Percentiles rank a stretch among this genome's conserved stretches.
Evolutionary conservation across 1,140 invertebrate genomes (phyloP).

Genomic region (Drosophila arawakana): DNA sequence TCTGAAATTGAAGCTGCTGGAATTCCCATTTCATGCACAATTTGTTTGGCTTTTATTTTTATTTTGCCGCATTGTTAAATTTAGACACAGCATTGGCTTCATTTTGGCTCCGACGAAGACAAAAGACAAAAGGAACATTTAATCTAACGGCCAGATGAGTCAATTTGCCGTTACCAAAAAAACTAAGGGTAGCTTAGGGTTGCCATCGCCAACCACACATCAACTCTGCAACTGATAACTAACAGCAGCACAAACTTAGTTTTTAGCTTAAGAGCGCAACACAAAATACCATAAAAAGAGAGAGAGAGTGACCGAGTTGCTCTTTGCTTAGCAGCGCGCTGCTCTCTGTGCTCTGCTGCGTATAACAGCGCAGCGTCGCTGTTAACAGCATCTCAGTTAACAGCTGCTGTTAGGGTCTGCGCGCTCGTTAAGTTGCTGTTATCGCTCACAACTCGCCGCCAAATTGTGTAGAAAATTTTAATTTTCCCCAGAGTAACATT

Average conservation of each 20-base stretch:
- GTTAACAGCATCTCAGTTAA: conserved; percentile 21
- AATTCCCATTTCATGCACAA: conserved; percentile 74
- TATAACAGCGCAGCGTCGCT: conserved; percentile 4
- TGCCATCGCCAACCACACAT: background rate
- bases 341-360: background rate
- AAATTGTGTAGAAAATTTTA: conserved; percentile 79
- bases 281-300: background rate
- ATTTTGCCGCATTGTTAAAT: conserved; percentile 77
- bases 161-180: conserved; percentile 45
- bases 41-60: conserved; percentile 80
- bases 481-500: conserved; percentile 70
- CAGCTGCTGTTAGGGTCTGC: conserved; percentile 34
- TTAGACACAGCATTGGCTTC: conserved; percentile 45
- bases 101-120: conserved; percentile 25
- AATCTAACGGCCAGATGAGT: conserved; percentile 61
- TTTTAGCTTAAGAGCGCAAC: background rate
- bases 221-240: background rate
- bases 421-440: conserved; percentile 13
- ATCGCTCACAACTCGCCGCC: conserved; percentile 16
- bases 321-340: background rate
- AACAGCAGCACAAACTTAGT: conserved; percentile 7
- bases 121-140: conserved; percentile 47
- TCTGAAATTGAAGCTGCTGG: background rate
- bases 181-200: conserved; percentile 27
- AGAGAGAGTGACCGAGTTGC: background rate